A percentile compares a stretch with the other conserved stretches of the same genome.
Conservation (phyloP, 1,140 invertebrate species). For the Drosophila punjabiensis region DNA sequence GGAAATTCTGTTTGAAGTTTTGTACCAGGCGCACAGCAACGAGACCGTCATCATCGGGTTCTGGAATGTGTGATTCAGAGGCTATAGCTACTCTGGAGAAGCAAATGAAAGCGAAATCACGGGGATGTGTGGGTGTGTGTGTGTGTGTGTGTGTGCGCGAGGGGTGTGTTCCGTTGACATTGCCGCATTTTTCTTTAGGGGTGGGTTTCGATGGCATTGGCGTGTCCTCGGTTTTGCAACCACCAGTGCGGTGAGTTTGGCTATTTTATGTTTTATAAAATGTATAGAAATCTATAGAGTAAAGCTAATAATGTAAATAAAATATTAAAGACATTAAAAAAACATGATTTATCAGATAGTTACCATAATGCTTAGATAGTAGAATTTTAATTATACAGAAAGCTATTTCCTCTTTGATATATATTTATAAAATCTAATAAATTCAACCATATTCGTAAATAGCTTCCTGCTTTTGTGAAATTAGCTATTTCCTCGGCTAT, state of each 20-base stretch:
- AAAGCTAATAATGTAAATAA: neutral
- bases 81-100: constrained; percentile 4
- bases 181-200: constrained; percentile 45
- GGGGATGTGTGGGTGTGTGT: constrained; percentile 13
- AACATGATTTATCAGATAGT: too few relatives aligned
- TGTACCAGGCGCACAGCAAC: constrained; percentile 69
- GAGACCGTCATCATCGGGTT: constrained; percentile 33
- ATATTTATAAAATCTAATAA: neutral
- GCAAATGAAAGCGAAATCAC: constrained; percentile 63
- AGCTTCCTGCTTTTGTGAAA: too few relatives aligned
- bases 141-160: constrained; percentile 23
- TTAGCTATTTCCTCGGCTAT: neutral
- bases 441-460: too few relatives aligned
- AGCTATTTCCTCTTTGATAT: too few relatives aligned
- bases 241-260: neutral
- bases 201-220: constrained; percentile 57
- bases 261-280: neutral
- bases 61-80: constrained; percentile 38
- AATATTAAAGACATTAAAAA: neutral
- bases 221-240: constrained; percentile 27
- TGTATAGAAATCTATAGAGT: too few relatives aligned
- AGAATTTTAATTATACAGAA: neutral
- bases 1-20: constrained; percentile 80
- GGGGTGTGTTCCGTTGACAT: constrained; percentile 71
- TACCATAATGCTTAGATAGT: too few relatives aligned